phyloP scores from a whole-genome alignment of 2,888 invertebrate genomes.

The Campopleginae sp. region DNA sequence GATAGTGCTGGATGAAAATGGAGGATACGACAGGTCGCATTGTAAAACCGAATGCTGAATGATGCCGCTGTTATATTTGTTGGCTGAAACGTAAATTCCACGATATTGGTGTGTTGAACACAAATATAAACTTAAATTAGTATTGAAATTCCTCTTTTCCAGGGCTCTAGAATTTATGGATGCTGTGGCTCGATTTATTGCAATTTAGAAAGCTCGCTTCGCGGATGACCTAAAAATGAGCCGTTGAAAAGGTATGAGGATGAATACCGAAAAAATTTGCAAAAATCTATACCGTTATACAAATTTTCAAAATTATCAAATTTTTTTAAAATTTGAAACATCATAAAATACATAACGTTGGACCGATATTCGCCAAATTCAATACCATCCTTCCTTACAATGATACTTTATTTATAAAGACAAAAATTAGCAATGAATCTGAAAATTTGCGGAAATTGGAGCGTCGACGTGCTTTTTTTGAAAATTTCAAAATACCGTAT shows the following conservation, averaged over 20 bases:
- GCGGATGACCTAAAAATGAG: background rate
- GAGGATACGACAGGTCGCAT: constrained; percentile 19
- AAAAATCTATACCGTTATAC: too few species aligned
- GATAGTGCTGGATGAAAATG: constrained; percentile 10
- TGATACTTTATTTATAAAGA: too few species aligned
- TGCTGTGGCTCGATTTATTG: background rate
- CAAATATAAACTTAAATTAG: background rate
- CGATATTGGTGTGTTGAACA: background rate
- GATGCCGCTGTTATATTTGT: constrained; percentile 27
- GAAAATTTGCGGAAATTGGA: too few species aligned
- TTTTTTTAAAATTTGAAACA: too few species aligned
- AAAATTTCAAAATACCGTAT: too few species aligned
- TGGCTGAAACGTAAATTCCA: constrained; percentile 18
- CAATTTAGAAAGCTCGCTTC: background rate
- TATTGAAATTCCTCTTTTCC: background rate
- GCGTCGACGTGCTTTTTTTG: too few species aligned
- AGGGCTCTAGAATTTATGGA: background rate
- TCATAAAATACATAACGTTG: too few species aligned
- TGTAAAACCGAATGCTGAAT: constrained; percentile 32
- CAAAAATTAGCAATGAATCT: too few species aligned
- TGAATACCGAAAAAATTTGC: background rate
- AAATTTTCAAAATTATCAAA: too few species aligned
- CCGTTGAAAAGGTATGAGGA: background rate
- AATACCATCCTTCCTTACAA: too few species aligned
- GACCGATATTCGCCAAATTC: too few species aligned